Percentiles rank a stretch among this genome's conserved stretches.
Evolutionary conservation across 2,888 invertebrate genomes (phyloP).

Genomic region (Melanostoma scalare): DNA sequence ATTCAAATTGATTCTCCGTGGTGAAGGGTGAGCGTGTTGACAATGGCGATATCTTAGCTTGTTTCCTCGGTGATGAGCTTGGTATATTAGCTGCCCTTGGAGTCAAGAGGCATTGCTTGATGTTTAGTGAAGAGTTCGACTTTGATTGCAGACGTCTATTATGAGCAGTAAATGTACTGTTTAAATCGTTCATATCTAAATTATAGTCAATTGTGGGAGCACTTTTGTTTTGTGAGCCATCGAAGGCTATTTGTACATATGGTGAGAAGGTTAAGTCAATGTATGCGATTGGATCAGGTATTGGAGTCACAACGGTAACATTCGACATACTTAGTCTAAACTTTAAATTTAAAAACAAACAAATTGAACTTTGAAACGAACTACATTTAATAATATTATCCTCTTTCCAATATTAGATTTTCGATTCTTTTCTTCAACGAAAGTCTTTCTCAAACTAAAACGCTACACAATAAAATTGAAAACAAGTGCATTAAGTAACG

Average conservation of each 20-base stretch:
- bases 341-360: too few relatives aligned
- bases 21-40: conserved; percentile 41
- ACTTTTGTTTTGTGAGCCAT: neutral
- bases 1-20: conserved; percentile 36
- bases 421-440: too few relatives aligned
- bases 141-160: conserved; percentile 1
- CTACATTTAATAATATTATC: too few relatives aligned
- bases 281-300: conserved; percentile 6
- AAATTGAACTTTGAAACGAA: too few relatives aligned
- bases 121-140: neutral
- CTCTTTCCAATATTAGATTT: too few relatives aligned
- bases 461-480: too few relatives aligned
- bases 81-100: conserved; percentile 20
- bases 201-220: conserved; percentile 13
- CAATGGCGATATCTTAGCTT: neutral
- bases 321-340: too few relatives aligned
- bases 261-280: conserved; percentile 54
- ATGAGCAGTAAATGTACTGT: conserved; percentile 6
- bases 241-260: neutral
- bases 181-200: conserved; percentile 18
- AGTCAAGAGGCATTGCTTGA: neutral
- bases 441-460: too few relatives aligned
- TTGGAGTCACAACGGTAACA: too few relatives aligned
- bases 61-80: neutral
- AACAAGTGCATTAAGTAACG: too few relatives aligned